Evolutionary conservation across 1,140 invertebrate genomes (phyloP), one percentile per base, ranked within the genome.

Genomic region (Sarcophaga bullata): DNA sequence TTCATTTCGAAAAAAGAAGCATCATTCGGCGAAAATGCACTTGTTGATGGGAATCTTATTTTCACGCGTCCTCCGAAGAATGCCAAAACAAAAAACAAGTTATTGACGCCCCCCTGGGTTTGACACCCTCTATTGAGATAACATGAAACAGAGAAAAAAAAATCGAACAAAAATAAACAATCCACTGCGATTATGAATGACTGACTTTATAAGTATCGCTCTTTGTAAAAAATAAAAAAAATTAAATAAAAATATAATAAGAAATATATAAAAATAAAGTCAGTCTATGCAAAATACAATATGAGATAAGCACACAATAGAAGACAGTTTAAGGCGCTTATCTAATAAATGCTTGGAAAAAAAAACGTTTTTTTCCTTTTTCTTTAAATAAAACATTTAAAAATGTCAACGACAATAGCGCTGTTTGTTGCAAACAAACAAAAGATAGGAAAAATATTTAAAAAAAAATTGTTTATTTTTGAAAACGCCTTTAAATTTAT

Each of bases 401-500:
- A 78, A 78, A 78, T 78, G 75, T 78, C 75, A 78, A 25, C 75
- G 13, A 52, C 75, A 19, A 25, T 25, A 48, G n/a, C 4, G 8
- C 50, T 37, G 25, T 37, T 37, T 37, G 25, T 37, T 37, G 25
- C 25, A 37, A 73, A 11, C 19, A 73, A 9, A 19, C 17, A 73
- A n/a, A 68, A 73, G 73, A 25, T 68, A 15, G 58, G 17, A 73
- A 73, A 25, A 47, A 6, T 52, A 52, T 52, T 52, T 9, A 52
- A 13, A 52, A 52, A 52, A 52, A 52, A 52, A 52, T 3, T 52
- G 1, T 52, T 9, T 10, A 52, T 52, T 52, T 52, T 37, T 13
- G 47, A 46, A 76, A 76, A 76, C 73, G 73, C 73, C 73, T 76
- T 76, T 48, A 76, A 76, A 48, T 76, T 76, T 48, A 72, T 17